These are phyloP conservation scores for Turritopsis dohrnii DNA, from an alignment of 30 jellyfish, hydroid and myxozoan species.

Conservation along the genomic window DNA sequence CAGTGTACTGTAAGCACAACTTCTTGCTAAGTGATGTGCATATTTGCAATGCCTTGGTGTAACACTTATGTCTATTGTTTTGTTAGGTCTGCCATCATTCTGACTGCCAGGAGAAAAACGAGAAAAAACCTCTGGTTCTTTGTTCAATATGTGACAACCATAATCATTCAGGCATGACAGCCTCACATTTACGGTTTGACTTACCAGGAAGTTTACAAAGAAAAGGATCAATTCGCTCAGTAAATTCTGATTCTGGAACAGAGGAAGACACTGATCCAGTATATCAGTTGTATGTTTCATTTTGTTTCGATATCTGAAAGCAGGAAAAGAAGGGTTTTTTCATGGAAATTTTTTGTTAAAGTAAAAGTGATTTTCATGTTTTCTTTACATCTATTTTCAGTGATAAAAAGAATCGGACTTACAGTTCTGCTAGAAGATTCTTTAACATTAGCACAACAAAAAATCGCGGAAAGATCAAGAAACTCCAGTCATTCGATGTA, in stretches of 20 bases:
- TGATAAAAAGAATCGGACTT: slow-evolving; percentile 74
- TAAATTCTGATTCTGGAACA: slow-evolving; percentile 82
- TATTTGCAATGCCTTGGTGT: too few relatives aligned
- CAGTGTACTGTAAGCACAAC: too few relatives aligned
- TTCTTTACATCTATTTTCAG: slow-evolving; percentile 26
- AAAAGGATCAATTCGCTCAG: slow-evolving; percentile 60
- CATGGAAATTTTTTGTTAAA: too few relatives aligned
- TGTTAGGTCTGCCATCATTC: slow-evolving; percentile 80
- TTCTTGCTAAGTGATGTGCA: too few relatives aligned
- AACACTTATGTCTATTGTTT: not conserved
- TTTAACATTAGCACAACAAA: slow-evolving; percentile 54
- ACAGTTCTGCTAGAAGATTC: slow-evolving; percentile 80
- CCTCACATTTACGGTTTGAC: slow-evolving; percentile 71
- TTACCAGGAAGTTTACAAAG: slow-evolving; percentile 57
- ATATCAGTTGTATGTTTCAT: slow-evolving; percentile 42
- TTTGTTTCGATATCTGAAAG: not conserved
- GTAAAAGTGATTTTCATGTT: too few relatives aligned
- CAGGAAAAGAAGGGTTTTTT: not conserved
- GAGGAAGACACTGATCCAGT: slow-evolving; percentile 68
- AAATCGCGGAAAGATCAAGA: slow-evolving; percentile 6
- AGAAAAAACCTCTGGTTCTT: slow-evolving; percentile 56
- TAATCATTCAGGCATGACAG: slow-evolving; percentile 41
- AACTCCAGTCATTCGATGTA: slow-evolving; percentile 3
- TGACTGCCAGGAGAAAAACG: slow-evolving; percentile 72
- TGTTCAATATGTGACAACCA: slow-evolving; percentile 72